These are phyloP conservation scores for Avahi laniger DNA, from an alignment of 2,797 vertebrate species.

Conservation along the genomic window DNA sequence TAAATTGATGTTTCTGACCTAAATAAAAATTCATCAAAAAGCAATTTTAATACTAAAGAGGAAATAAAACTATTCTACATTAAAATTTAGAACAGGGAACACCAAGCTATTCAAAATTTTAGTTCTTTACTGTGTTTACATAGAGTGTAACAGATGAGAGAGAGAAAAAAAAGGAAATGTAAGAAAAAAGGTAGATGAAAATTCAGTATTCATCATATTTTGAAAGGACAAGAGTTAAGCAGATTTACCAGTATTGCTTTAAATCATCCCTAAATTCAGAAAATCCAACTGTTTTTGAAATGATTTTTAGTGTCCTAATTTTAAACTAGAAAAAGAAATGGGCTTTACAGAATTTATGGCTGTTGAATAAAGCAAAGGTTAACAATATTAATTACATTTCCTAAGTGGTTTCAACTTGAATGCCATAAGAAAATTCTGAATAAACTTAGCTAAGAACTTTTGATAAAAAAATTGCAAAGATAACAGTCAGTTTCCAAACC, in stretches of 20 bases:
- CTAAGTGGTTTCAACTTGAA: neutral
- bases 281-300: neutral
- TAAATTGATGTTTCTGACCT: conserved; percentile 2
- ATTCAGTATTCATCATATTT: neutral
- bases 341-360: neutral
- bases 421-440: neutral
- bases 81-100: conserved; percentile 1
- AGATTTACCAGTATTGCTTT: neutral
- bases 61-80: neutral
- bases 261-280: neutral
- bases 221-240: neutral
- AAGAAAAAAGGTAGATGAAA: neutral
- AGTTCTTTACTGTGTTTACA: neutral
- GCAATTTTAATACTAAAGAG: neutral
- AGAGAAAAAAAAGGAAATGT: neutral
- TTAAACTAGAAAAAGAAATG: neutral
- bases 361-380: neutral
- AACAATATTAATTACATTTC: neutral
- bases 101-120: neutral
- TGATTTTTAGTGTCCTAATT: neutral
- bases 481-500: neutral
- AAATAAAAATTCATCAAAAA: conserved; percentile 18
- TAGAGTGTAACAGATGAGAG: neutral
- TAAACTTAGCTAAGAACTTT: neutral
- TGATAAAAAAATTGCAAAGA: neutral